These are phyloP conservation scores for Phalanger gymnotis DNA, from an alignment of 2,797 vertebrate genomes.

Conservation along the genomic window DNA sequence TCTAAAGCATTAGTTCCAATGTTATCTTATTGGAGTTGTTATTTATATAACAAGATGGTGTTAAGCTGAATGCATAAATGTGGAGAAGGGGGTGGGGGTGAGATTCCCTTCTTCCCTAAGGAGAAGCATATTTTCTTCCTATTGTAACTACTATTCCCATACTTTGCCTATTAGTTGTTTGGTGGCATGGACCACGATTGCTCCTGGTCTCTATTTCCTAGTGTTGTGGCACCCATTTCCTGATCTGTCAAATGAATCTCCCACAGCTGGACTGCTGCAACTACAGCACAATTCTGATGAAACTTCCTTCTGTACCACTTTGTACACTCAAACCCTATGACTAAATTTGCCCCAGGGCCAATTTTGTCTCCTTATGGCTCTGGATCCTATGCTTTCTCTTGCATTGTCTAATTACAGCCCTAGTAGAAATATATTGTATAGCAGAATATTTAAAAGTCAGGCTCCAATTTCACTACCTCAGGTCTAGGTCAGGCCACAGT, in stretches of 20 bases:
- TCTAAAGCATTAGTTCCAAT: not conserved
- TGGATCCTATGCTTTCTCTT: not conserved
- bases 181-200: not conserved
- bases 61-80: not conserved
- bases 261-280: not conserved
- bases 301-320: not conserved
- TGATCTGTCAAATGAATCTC: too few species aligned
- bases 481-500: conserved; percentile 16
- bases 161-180: not conserved
- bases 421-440: not conserved
- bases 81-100: not conserved
- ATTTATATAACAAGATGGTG: not conserved
- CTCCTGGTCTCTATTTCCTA: not conserved
- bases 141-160: not conserved
- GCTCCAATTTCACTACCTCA: conserved; percentile 24
- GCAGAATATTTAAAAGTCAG: not conserved
- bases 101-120: not conserved
- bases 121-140: not conserved
- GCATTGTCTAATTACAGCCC: not conserved
- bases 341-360: not conserved
- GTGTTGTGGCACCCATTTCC: not conserved
- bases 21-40: not conserved
- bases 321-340: not conserved
- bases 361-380: not conserved
- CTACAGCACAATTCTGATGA: not conserved